Evolutionary conservation across 2,888 invertebrate genomes (phyloP).

Genomic region (Seira ritae): DNA sequence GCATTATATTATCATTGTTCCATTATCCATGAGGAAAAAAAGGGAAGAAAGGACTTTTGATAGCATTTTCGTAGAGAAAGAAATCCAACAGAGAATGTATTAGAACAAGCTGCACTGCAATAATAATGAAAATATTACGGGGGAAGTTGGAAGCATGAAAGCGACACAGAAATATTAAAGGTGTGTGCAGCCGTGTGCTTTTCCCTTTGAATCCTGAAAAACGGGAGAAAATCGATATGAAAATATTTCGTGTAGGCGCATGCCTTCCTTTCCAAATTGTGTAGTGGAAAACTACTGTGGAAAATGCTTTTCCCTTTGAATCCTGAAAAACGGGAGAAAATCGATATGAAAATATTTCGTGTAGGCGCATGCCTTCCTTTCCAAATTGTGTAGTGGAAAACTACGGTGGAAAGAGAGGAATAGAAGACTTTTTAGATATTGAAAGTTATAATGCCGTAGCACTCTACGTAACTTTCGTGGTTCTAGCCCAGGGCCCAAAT

Average conservation of each 20-base stretch:
- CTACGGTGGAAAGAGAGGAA: no score
- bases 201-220: constrained; percentile 34
- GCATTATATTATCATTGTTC: not conserved
- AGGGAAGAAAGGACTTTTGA: constrained; percentile 35
- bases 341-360: constrained; percentile 49
- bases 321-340: constrained; percentile 41
- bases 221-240: constrained; percentile 45
- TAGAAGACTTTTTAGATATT: no score
- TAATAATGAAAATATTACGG: not conserved
- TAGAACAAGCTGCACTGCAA: constrained; percentile 28
- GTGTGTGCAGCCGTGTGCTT: not conserved
- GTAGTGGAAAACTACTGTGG: no score
- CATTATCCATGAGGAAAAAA: no score
- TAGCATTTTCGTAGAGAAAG: constrained; percentile 24
- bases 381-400: no score
- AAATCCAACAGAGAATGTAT: constrained; percentile 41
- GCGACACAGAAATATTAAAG: constrained; percentile 5
- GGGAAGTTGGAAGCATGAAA: not conserved
- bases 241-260: constrained; percentile 51
- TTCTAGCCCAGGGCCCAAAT: no score
- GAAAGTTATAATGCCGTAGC: no score
- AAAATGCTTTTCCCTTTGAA: constrained; percentile 16
- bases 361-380: constrained; percentile 50
- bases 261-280: constrained; percentile 42
- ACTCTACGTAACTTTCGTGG: no score